phyloP scores from a whole-genome alignment of 2,797 vertebrate species.

The Sebastes baramenuke region DNA sequence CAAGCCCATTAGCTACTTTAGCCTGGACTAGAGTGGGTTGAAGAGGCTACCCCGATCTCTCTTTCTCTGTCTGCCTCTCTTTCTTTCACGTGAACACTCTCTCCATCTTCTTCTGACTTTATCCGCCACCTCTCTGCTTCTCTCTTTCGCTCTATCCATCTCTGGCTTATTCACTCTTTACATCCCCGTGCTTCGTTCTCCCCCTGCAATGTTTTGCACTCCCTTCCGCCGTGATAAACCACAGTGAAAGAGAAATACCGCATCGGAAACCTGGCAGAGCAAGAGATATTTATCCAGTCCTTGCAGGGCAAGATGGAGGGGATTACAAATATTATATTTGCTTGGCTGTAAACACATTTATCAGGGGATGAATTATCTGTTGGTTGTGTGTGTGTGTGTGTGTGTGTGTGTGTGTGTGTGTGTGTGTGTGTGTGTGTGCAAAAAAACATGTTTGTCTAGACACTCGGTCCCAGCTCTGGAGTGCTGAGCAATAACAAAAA shows the following conservation, averaged over 20 bases:
- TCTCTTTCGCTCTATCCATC: conserved; percentile 30
- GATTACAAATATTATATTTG: conserved; percentile 70
- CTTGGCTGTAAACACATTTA: conserved; percentile 68
- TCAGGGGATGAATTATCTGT: conserved; percentile 58
- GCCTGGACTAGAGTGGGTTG: conserved; percentile 63
- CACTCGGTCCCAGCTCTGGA: neutral
- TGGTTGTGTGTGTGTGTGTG: conserved; percentile 33
- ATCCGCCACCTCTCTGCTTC: conserved; percentile 27
- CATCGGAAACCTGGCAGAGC: conserved; percentile 44
- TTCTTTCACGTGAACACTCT: conserved; percentile 21
- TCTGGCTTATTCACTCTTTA: conserved; percentile 49
- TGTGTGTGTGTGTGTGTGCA: conserved; percentile 4
- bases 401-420: too few relatives aligned
- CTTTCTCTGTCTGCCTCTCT: conserved; percentile 38
- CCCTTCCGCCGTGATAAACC: conserved; percentile 40
- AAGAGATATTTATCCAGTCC: conserved; percentile 62
- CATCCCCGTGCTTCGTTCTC: conserved; percentile 18
- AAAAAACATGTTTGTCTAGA: conserved; percentile 51
- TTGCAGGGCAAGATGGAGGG: conserved; percentile 54
- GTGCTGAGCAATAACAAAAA: conserved; percentile 37
- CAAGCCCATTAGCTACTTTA: conserved; percentile 80
- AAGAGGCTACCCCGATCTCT: conserved; percentile 66
- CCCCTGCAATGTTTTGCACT: neutral
- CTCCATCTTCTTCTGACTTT: conserved; percentile 47
- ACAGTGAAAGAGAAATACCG: conserved; percentile 53